These are phyloP conservation scores for Thamnophis elegans DNA, from an alignment of 2,797 vertebrate species.

Conservation along the genomic window DNA sequence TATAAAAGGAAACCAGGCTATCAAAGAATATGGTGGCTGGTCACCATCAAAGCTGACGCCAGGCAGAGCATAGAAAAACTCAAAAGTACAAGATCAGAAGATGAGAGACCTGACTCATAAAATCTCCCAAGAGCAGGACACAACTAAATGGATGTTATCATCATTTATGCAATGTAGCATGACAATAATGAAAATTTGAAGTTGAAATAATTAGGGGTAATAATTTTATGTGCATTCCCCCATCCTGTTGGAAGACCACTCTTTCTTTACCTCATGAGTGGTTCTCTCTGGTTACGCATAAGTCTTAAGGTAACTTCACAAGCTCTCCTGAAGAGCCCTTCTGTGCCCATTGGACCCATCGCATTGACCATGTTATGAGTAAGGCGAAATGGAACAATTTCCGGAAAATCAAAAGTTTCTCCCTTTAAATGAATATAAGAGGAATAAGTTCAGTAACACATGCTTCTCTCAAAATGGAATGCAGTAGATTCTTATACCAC, in stretches of 20 bases:
- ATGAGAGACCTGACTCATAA: background rate
- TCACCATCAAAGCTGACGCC: background rate
- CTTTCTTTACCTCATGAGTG: constrained; percentile 88
- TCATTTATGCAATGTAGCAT: background rate
- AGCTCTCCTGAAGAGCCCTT: constrained; percentile 95
- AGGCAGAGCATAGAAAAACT: background rate
- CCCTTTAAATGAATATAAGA: constrained; percentile 74
- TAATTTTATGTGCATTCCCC: background rate
- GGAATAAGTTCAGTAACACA: background rate
- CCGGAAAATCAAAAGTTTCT: constrained; percentile 96
- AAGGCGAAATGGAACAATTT: constrained; percentile 95
- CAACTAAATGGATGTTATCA: background rate
- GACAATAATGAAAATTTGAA: background rate
- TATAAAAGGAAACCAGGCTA: background rate
- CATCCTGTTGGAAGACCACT: background rate
- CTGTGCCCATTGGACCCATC: constrained; percentile 98
- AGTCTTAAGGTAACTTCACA: constrained; percentile 94
- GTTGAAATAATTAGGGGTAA: background rate
- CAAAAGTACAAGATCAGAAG: background rate
- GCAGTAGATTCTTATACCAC: background rate
- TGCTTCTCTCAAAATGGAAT: background rate
- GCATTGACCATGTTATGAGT: constrained; percentile 98
- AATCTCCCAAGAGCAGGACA: background rate
- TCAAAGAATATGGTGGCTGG: background rate
- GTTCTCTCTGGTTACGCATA: constrained; percentile 95